phyloP scores from a whole-genome alignment of 2,113 vertebrate genomes.

The Atlantisia rogersi region DNA sequence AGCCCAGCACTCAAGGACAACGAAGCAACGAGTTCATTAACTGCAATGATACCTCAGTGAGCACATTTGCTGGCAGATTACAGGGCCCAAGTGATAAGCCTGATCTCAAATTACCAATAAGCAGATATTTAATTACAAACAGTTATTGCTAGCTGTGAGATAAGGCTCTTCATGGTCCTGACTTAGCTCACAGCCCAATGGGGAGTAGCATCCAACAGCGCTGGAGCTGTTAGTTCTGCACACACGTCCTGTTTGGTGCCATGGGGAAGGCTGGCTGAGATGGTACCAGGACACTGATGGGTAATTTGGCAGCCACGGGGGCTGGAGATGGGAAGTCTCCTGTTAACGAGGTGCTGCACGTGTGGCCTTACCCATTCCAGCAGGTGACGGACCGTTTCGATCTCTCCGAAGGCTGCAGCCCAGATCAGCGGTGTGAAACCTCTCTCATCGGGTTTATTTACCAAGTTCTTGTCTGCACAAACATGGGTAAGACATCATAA shows the following conservation, averaged over 20 bases:
- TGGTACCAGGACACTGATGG: background rate
- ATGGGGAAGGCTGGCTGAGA: background rate
- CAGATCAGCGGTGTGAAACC: conserved; percentile 97
- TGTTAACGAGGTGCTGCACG: fast-evolving
- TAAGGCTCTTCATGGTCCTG: background rate
- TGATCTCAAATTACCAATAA: conserved; percentile 27
- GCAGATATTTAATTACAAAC: conserved; percentile 48
- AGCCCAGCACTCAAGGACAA: background rate
- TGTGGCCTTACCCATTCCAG: conserved; percentile 83
- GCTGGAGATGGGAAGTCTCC: background rate
- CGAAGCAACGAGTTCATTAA: background rate
- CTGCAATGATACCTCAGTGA: background rate
- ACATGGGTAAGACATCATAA: background rate
- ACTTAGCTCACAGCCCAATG: background rate
- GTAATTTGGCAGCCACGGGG: fast-evolving
- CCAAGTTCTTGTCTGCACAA: conserved; percentile 82
- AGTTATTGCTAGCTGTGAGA: background rate
- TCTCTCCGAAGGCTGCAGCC: conserved; percentile 95
- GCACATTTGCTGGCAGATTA: background rate
- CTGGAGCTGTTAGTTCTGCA: background rate
- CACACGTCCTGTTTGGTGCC: background rate
- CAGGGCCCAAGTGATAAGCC: background rate
- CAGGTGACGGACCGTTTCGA: conserved; percentile 88
- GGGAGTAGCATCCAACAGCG: background rate
- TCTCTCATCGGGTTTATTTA: conserved; percentile 88